Conservation (phyloP, 2,113 vertebrate species). For the Gobius niger region DNA sequence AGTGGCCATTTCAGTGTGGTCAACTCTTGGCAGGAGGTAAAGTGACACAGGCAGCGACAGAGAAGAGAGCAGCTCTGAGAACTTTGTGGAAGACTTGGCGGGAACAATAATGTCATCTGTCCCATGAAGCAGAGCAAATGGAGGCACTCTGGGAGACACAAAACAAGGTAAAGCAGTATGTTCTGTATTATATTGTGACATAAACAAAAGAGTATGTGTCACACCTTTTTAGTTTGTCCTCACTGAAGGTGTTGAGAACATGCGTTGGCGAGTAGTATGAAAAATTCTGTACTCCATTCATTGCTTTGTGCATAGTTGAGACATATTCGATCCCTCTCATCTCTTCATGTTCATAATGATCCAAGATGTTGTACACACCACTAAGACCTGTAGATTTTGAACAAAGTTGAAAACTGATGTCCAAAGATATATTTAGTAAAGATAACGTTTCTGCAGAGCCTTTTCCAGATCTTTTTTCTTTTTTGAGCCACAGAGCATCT, state of each 20-base stretch:
- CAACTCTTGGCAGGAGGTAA: constrained; percentile 66
- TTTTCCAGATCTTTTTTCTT: no score
- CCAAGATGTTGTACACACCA: constrained; percentile 75
- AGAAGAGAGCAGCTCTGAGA: constrained; percentile 65
- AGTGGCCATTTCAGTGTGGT: constrained; percentile 70
- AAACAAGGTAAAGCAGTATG: not conserved
- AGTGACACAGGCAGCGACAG: constrained; percentile 63
- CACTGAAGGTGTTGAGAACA: constrained; percentile 50
- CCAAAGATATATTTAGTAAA: no score
- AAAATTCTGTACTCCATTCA: constrained; percentile 74
- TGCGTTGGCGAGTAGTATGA: constrained; percentile 72
- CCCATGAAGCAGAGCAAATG: constrained; percentile 72
- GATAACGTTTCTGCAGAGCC: no score
- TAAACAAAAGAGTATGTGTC: not conserved
- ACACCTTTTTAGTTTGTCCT: constrained; percentile 68
- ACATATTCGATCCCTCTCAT: constrained; percentile 70
- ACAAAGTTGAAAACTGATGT: not conserved
- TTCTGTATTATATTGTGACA: not conserved
- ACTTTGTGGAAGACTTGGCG: constrained; percentile 63
- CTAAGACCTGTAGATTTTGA: constrained; percentile 63
- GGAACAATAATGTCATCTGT: constrained; percentile 71
- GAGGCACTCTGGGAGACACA: constrained; percentile 65
- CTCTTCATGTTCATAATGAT: constrained; percentile 76
- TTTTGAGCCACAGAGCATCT: no score
- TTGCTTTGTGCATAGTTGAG: constrained; percentile 79